Percentiles rank a stretch among this genome's conserved stretches.
Conservation (phyloP, 2,888 invertebrate species). For the Diabrotica balteata region DNA sequence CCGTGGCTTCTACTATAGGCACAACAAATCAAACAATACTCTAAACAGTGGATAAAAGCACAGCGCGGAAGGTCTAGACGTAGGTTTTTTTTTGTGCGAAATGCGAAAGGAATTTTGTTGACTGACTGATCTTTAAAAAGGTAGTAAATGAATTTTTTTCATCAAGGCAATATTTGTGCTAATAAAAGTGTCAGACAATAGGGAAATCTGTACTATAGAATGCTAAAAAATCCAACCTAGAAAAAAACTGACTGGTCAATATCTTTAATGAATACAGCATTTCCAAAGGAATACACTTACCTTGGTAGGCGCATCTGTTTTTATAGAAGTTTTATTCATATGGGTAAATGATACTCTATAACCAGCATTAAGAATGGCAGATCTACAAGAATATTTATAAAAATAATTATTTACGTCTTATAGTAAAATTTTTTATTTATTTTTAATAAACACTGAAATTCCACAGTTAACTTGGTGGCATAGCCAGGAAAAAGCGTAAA, state of each 20-base stretch:
- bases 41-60: too few species aligned
- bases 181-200: too few species aligned
- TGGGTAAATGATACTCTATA: conserved; percentile 93
- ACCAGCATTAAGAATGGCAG: conserved; percentile 88
- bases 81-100: too few species aligned
- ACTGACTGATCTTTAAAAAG: too few species aligned
- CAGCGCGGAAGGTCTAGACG: not conserved
- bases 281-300: conserved; percentile 36
- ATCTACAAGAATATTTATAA: conserved; percentile 66
- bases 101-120: too few species aligned
- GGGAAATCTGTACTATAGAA: not conserved
- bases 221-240: not conserved
- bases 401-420: conserved; percentile 1
- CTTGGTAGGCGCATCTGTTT: conserved; percentile 87
- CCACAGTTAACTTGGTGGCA: too few species aligned
- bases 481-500: too few species aligned
- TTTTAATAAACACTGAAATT: too few species aligned
- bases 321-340: conserved; percentile 84
- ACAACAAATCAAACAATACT: too few species aligned
- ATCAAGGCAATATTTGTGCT: too few species aligned
- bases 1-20: too few species aligned
- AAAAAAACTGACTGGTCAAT: not conserved
- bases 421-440: not conserved
- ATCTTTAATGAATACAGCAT: not conserved
- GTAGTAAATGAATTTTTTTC: too few species aligned